Evolutionary conservation across 2,888 invertebrate genomes (phyloP), one percentile per base, ranked within the genome.

Genomic region (Eilema depressum): DNA sequence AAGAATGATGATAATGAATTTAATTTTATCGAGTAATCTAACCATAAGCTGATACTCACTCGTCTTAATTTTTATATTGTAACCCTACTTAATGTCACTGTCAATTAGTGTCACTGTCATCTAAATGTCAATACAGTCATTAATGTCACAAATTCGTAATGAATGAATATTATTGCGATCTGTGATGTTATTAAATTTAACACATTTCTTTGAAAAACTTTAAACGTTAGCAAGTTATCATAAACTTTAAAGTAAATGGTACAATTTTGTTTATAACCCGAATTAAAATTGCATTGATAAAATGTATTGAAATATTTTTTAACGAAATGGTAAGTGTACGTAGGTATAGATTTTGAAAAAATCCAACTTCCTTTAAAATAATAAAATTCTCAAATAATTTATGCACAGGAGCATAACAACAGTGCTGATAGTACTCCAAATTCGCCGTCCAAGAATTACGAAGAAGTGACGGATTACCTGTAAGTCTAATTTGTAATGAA

Each of bases 401-500:
- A 61, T 78, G 28, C 17, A 47, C 77, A 91, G 91, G 91, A 89
- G 75, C 28, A 30, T 30, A 80, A 82, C 68, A 85, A 84, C 74
- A 87, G 85, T 71, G 80, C 68, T 37, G 88, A 88, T 72, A 86
- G 83, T 69, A 86, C 89, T 59, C 85, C 89, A 33, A 86, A 81
- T 75, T 89, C 91, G n/a, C 87, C 91, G 28, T 79, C 86, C 37
- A 88, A 86, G 66, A 84, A 81, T 68, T 83, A 78, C 74, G 79
- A 77, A 59, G 91, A 92, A 68, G 81, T 89, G 28, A 81, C 80
- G 41, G 94, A 94, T 76, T 94, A 93, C 76, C 88, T 91, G 94
- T 94, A 82, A 92, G 94, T 91, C 68, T 3, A 47, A 56, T 57
- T 64, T 69, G 33, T 26, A 56, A 56, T 33, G 1, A 30, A 70